Evolutionary conservation across 2,888 invertebrate species (phyloP), one percentile per base, ranked within the genome.

Genomic region (Psylliodes chrysocephalus): DNA sequence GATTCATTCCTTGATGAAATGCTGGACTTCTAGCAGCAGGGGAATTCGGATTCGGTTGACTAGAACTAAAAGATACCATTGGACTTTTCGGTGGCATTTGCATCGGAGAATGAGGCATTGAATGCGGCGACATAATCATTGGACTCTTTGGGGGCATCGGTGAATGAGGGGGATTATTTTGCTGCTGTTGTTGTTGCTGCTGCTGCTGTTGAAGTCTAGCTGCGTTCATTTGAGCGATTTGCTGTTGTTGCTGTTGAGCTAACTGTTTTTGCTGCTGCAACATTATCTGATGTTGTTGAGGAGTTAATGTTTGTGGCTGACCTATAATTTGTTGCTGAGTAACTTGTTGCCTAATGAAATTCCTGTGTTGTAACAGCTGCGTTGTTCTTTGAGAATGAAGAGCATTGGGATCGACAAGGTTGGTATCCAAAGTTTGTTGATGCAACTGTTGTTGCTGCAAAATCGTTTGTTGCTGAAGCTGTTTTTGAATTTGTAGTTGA

Each of bases 1-100:
- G 79, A 42, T 70, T 70, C 80, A 83, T 53, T 44, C 72, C 73
- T 76, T 82, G 72, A 67, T 86, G 84, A 65, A 87, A 84, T 70
- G 84, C 86, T n/a, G 87, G 87, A 35, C 87, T 87, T 28, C 87
- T 82, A 1, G 86, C 80, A 68, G 87, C 82, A 1, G 89, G 89
- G 0, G 88, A 88, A 44, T 85, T 82, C 0, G 88, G 87, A 63
- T 86, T 86, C 52, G 76, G 78, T 63, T 86, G 86, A 51, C 76
- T 78, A 22, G 74, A 72, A 55, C 68, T 71, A 59, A 71, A 72
- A 28, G 66, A 49, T 47, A 82, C 69, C 79, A 82, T 80, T 0
- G 83, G 82, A 71, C 84, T 84, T 65, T 82, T 80, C 28, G 82
- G 82, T 6, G 83, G 81, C 79, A 84, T 83, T 7, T 83, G 84